Percentiles rank a stretch among this genome's conserved stretches.
phyloP scores from a whole-genome alignment of 2,888 invertebrate genomes.

The Andrena fulva region DNA sequence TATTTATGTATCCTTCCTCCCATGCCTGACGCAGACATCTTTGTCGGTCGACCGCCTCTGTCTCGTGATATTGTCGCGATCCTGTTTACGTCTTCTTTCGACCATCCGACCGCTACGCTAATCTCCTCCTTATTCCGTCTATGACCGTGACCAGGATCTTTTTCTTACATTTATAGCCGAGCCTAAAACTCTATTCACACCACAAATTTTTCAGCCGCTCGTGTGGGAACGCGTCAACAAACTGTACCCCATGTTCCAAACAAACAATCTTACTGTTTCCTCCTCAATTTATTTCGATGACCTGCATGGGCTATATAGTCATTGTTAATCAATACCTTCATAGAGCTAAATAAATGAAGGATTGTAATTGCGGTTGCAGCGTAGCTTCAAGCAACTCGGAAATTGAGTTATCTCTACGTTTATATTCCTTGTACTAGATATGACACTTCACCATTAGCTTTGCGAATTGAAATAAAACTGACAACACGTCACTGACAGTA shows the following conservation, averaged over 20 bases:
- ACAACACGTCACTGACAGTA: neutral
- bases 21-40: slow-evolving; percentile 64
- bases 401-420: too few relatives aligned
- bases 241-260: slow-evolving; percentile 20
- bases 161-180: slow-evolving; percentile 44
- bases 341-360: too few relatives aligned
- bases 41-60: slow-evolving; percentile 58
- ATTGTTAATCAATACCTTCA: too few relatives aligned
- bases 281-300: neutral
- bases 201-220: slow-evolving; percentile 19
- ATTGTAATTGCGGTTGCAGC: too few relatives aligned
- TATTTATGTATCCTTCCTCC: slow-evolving; percentile 73
- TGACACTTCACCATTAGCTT: too few relatives aligned
- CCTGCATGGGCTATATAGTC: too few relatives aligned
- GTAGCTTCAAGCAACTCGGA: too few relatives aligned
- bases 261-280: slow-evolving; percentile 3
- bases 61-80: slow-evolving; percentile 56
- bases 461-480: too few relatives aligned
- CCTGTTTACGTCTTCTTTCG: slow-evolving; percentile 65
- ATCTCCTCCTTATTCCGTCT: slow-evolving; percentile 66
- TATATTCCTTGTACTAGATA: too few relatives aligned
- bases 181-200: slow-evolving; percentile 58
- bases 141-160: slow-evolving; percentile 32
- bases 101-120: slow-evolving; percentile 62
- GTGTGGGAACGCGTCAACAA: slow-evolving; percentile 7